phyloP scores from a whole-genome alignment of 2,888 invertebrate genomes.

The Pelosia muscerda region DNA sequence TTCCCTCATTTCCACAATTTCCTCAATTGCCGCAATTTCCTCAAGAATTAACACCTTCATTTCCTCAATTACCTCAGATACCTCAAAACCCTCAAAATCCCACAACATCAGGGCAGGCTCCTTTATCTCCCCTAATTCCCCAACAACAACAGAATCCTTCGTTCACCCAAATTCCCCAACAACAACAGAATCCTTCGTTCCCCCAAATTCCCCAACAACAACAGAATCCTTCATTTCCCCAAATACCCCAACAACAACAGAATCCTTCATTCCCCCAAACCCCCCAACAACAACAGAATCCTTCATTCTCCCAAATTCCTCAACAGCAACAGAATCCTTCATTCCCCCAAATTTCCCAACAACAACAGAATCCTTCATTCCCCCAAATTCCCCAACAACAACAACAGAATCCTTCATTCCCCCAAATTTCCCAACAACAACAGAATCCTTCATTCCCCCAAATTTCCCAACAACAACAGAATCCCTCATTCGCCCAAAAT shows the following conservation, averaged over 20 bases:
- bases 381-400: constrained; percentile 54
- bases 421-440: constrained; percentile 5
- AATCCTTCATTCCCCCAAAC: neutral
- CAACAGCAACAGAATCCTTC: constrained; percentile 4
- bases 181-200: constrained; percentile 51
- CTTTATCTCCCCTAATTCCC: neutral
- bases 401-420: constrained; percentile 51
- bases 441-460: neutral
- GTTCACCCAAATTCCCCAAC: constrained; percentile 26
- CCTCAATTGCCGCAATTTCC: neutral
- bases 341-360: constrained; percentile 8
- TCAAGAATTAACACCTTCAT: neutral
- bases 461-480: neutral
- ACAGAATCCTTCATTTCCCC: constrained; percentile 46
- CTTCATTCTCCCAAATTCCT: constrained; percentile 9
- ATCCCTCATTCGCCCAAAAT: neutral
- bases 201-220: constrained; percentile 55
- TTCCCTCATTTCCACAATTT: constrained; percentile 8
- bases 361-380: constrained; percentile 49
- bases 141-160: neutral
- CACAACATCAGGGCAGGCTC: too few relatives aligned
- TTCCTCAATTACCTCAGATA: constrained; percentile 3
- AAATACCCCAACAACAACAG: neutral
- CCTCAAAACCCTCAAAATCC: too few relatives aligned
- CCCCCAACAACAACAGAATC: neutral